Evolutionary conservation across 2,888 invertebrate species (phyloP).

Genomic region (Hetaerina titia): DNA sequence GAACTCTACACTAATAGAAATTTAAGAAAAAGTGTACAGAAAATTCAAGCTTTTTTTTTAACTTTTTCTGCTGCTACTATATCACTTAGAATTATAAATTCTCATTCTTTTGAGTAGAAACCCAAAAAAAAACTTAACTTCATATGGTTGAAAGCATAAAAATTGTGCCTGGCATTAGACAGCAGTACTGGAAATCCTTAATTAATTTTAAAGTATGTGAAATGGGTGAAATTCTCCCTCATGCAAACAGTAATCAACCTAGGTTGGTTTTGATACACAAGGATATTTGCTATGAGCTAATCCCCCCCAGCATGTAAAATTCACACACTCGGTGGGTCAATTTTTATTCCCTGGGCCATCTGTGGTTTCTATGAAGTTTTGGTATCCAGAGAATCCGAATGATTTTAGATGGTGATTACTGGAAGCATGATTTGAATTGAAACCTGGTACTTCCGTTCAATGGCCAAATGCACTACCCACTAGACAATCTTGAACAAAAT

Average conservation of each 20-base stretch:
- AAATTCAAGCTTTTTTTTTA: not conserved
- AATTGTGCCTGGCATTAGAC: not conserved
- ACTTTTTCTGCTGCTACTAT: not conserved
- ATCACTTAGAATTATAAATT: not conserved
- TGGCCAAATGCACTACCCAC: too few relatives aligned
- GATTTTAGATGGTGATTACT: too few relatives aligned
- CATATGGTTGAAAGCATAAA: too few relatives aligned
- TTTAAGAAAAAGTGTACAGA: not conserved
- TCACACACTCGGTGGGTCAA: too few relatives aligned
- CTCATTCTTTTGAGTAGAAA: not conserved
- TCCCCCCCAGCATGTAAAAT: too few relatives aligned
- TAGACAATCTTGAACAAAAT: too few relatives aligned
- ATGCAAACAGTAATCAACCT: not conserved
- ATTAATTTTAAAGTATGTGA: not conserved
- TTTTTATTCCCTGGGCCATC: too few relatives aligned
- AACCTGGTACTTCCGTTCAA: too few relatives aligned
- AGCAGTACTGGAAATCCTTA: constrained; percentile 1
- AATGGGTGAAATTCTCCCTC: not conserved
- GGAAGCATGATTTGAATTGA: too few relatives aligned
- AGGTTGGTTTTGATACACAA: not conserved
- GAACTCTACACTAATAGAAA: not conserved
- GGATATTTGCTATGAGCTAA: not conserved
- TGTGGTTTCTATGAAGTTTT: too few relatives aligned
- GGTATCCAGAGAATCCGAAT: too few relatives aligned
- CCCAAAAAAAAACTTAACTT: too few relatives aligned